These are phyloP conservation scores for Mesoligia furuncula DNA, from an alignment of 2,888 invertebrate genomes.

Conservation along the genomic window DNA sequence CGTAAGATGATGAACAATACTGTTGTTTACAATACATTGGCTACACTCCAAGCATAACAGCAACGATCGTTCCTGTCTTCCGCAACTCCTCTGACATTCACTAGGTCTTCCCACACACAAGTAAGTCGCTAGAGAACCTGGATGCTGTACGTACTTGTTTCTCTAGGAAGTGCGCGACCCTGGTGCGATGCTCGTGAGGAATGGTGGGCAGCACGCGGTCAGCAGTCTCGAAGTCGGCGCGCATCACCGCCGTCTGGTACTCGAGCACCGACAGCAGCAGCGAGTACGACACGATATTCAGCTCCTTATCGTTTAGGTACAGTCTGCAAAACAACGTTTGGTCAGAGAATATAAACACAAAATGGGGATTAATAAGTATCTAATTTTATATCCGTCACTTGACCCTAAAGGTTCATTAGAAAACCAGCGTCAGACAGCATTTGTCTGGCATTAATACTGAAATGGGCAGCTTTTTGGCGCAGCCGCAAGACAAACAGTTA, in stretches of 20 bases:
- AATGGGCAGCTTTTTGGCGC: neutral
- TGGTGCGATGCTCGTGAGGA: constrained; percentile 98
- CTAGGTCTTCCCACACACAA: neutral
- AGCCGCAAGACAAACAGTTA: neutral
- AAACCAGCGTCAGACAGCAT: neutral
- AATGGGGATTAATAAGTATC: neutral
- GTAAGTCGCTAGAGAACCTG: neutral
- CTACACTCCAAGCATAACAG: neutral
- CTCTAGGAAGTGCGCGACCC: constrained; percentile 99
- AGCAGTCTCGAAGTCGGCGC: constrained; percentile 98
- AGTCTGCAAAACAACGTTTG: constrained; percentile 88
- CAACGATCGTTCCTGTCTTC: too few relatives aligned
- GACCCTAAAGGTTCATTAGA: neutral
- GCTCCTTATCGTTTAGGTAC: constrained; percentile 99
- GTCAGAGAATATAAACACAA: neutral
- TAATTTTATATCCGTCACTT: neutral
- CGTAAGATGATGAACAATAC: neutral
- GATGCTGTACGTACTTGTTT: constrained; percentile 93
- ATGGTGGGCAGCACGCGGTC: constrained; percentile 98
- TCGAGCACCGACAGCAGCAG: constrained; percentile 98
- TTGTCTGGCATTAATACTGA: neutral
- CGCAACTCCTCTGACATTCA: neutral
- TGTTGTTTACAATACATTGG: neutral
- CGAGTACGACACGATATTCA: constrained; percentile 98
- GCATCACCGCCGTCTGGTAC: constrained; percentile 99